Percentiles rank a stretch among this genome's conserved stretches.
phyloP scores from a whole-genome alignment of 2,888 invertebrate species.

The Caenorhabditis sp. region DNA sequence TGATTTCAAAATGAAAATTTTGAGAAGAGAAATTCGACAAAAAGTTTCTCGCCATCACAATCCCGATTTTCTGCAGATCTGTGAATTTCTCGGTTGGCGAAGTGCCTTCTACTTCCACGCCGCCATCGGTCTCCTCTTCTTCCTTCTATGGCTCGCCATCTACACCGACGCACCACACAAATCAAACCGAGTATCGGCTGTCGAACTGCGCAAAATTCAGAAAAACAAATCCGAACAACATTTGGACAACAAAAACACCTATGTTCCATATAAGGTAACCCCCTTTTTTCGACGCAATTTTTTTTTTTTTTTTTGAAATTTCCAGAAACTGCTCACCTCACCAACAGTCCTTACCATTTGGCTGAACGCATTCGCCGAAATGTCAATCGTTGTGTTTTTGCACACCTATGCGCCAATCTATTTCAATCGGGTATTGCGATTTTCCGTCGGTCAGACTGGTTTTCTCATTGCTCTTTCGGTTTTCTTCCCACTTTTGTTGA shows the following conservation, averaged over 20 bases:
- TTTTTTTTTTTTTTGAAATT: not conserved
- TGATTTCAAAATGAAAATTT: not conserved
- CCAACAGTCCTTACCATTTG: slow-evolving; percentile 56
- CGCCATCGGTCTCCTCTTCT: slow-evolving; percentile 28
- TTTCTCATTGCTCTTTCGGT: slow-evolving; percentile 34
- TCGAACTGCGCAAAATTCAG: slow-evolving; percentile 55
- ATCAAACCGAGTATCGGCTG: slow-evolving; percentile 31
- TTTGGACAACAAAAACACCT: slow-evolving; percentile 49
- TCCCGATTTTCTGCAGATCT: slow-evolving; percentile 47
- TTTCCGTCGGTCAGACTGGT: slow-evolving; percentile 40
- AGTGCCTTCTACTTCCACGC: slow-evolving; percentile 62
- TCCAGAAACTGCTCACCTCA: slow-evolving; percentile 57
- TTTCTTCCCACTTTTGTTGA: slow-evolving; percentile 49
- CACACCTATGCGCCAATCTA: slow-evolving; percentile 65
- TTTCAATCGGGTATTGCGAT: slow-evolving; percentile 55
- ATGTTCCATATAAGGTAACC: slow-evolving; percentile 53
- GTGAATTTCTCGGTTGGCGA: slow-evolving; percentile 61
- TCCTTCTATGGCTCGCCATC: slow-evolving; percentile 44
- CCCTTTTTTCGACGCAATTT: slow-evolving; percentile 4
- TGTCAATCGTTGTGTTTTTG: slow-evolving; percentile 61
- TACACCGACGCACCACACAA: slow-evolving; percentile 54
- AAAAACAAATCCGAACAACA: slow-evolving; percentile 61
- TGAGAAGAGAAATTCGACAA: not conserved
- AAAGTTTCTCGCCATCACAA: too few species aligned
- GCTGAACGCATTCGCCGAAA: slow-evolving; percentile 65